Evolutionary conservation across 2,797 vertebrate genomes (phyloP).

Genomic region (Hybognathus amarus): DNA sequence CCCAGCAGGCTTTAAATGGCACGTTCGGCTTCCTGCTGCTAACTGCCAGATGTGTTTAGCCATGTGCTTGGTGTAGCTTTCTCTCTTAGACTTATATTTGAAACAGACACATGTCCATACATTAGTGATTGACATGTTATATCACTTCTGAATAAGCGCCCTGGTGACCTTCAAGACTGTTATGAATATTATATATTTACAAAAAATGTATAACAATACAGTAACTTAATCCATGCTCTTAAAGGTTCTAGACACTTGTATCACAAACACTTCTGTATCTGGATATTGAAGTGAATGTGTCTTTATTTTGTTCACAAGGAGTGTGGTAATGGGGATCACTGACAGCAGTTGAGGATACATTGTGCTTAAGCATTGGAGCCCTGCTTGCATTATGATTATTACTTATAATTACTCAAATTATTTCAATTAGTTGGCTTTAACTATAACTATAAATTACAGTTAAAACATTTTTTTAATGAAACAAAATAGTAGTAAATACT

Average conservation of each 20-base stretch:
- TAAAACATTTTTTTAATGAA: no score
- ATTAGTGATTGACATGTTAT: not conserved
- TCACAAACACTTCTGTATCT: not conserved
- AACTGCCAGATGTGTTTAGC: slow-evolving; percentile 38
- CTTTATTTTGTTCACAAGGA: not conserved
- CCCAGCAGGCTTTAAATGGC: slow-evolving; percentile 31
- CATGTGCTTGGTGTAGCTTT: slow-evolving; percentile 13
- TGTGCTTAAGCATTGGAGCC: not conserved
- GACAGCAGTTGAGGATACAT: not conserved
- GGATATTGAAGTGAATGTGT: not conserved
- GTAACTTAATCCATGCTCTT: not conserved
- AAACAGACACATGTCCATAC: slow-evolving; percentile 2
- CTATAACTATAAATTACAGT: no score
- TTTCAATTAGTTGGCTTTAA: no score
- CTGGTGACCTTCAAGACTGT: slow-evolving; percentile 14
- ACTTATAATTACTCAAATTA: no score
- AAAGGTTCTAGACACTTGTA: not conserved
- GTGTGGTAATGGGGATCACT: not conserved
- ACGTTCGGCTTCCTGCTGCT: slow-evolving; percentile 30
- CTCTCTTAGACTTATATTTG: slow-evolving; percentile 9
- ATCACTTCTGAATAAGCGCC: not conserved
- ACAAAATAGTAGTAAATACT: no score
- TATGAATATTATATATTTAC: slow-evolving; percentile 7
- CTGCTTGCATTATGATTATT: not conserved
- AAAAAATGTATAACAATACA: not conserved